phyloP scores from a whole-genome alignment of 2,888 invertebrate species.

The Macropis europaea region DNA sequence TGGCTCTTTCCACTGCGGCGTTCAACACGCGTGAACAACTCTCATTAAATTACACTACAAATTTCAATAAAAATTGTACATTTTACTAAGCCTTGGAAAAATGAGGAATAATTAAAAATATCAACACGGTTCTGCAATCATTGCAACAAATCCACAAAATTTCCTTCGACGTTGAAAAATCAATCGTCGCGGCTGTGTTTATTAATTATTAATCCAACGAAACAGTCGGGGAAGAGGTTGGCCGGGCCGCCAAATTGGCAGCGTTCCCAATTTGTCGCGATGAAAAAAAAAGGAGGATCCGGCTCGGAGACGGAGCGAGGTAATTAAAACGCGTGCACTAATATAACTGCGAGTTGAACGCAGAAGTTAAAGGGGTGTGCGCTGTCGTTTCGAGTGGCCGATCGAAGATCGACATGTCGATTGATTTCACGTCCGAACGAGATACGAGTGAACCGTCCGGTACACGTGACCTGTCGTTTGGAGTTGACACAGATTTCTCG shows the following conservation, averaged over 20 bases:
- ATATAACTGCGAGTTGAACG: slow-evolving; percentile 30
- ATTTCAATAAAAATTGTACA: too few relatives aligned
- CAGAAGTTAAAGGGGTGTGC: background rate
- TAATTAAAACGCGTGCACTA: slow-evolving; percentile 44
- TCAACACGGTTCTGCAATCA: too few relatives aligned
- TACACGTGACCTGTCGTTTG: slow-evolving; percentile 28
- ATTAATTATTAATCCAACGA: slow-evolving; percentile 23
- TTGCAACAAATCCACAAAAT: too few relatives aligned
- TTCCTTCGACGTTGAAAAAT: too few relatives aligned
- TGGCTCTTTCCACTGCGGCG: too few relatives aligned
- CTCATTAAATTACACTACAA: too few relatives aligned
- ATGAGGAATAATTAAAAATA: too few relatives aligned
- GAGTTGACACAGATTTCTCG: slow-evolving; percentile 24
- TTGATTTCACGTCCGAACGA: slow-evolving; percentile 5
- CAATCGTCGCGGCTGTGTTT: slow-evolving; percentile 9
- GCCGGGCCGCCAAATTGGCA: slow-evolving; percentile 27
- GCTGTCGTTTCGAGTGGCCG: background rate
- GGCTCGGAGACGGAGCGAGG: slow-evolving; percentile 19
- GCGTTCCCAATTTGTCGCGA: slow-evolving; percentile 2
- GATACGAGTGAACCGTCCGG: background rate
- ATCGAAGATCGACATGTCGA: slow-evolving; percentile 11
- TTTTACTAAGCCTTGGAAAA: too few relatives aligned
- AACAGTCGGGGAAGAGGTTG: slow-evolving; percentile 1
- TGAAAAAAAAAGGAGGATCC: slow-evolving; percentile 1
- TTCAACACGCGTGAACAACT: too few relatives aligned